These are phyloP conservation scores for Poliocrania exsul DNA, from an alignment of 2,797 vertebrate genomes.

Conservation along the genomic window DNA sequence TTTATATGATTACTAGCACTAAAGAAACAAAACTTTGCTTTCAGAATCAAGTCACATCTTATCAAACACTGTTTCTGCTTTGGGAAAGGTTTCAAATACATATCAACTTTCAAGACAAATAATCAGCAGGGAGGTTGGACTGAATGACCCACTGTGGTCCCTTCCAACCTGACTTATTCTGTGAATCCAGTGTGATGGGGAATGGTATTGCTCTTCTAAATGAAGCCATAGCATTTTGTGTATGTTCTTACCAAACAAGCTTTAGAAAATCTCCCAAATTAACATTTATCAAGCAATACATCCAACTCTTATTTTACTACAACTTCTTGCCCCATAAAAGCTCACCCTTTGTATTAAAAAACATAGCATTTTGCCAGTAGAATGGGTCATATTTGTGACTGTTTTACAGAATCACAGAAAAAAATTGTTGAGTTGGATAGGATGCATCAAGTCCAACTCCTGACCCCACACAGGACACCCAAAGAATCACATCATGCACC, in stretches of 20 bases:
- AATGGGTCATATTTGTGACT: accelerated
- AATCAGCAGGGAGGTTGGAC: too few species aligned
- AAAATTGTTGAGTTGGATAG: neutral
- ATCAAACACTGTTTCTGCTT: neutral
- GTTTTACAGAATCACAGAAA: neutral
- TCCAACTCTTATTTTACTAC: neutral
- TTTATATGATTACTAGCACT: neutral
- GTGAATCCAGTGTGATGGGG: neutral
- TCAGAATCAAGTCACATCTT: neutral
- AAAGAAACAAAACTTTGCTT: neutral
- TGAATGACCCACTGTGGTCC: too few species aligned
- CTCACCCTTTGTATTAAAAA: neutral
- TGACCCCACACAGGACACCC: neutral
- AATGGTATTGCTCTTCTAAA: neutral
- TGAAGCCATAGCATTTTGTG: neutral
- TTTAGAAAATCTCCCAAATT: neutral
- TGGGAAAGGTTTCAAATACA: neutral
- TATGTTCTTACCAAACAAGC: neutral
- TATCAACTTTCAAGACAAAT: neutral
- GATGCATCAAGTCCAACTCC: neutral
- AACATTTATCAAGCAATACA: neutral
- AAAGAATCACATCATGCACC: neutral
- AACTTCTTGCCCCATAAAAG: neutral
- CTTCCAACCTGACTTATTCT: too few species aligned
- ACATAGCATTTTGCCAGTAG: neutral